Percentiles rank a stretch among this genome's conserved stretches.
Conservation (phyloP, 2,113 vertebrate species). For the Vanacampus margaritifer region DNA sequence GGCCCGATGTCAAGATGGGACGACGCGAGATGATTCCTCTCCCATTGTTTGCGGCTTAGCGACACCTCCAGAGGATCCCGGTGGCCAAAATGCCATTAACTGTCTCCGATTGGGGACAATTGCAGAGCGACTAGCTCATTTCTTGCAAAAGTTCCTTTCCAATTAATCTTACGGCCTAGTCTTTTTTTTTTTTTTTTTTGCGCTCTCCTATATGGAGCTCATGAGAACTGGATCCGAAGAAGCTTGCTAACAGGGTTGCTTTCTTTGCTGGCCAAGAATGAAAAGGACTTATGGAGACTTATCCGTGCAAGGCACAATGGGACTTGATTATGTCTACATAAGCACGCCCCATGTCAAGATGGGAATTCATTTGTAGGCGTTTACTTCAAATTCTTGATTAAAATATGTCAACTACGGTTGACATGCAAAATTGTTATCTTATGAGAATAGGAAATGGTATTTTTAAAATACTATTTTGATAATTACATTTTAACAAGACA, state of each 20-base stretch:
- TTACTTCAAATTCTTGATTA: neutral
- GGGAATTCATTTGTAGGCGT: neutral
- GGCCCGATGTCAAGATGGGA: slow-evolving; percentile 49
- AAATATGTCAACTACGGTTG: neutral
- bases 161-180: slow-evolving; percentile 66
- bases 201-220: neutral
- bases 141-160: slow-evolving; percentile 63
- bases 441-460: neutral
- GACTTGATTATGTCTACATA: neutral
- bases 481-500: no score
- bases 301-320: neutral
- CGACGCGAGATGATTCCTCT: slow-evolving; percentile 55
- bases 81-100: slow-evolving; percentile 65
- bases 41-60: slow-evolving; percentile 68
- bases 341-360: neutral
- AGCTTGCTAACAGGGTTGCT: slow-evolving; percentile 41
- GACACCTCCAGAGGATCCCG: slow-evolving; percentile 56
- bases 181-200: slow-evolving; percentile 54
- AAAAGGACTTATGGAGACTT: slow-evolving; percentile 3
- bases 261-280: slow-evolving; percentile 23
- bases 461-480: neutral
- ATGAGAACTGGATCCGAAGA: slow-evolving; percentile 24
- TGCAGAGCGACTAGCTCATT: slow-evolving; percentile 50
- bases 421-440: neutral
- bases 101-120: slow-evolving; percentile 58